phyloP scores from a whole-genome alignment of 2,888 invertebrate genomes.

The Morpho achilles region DNA sequence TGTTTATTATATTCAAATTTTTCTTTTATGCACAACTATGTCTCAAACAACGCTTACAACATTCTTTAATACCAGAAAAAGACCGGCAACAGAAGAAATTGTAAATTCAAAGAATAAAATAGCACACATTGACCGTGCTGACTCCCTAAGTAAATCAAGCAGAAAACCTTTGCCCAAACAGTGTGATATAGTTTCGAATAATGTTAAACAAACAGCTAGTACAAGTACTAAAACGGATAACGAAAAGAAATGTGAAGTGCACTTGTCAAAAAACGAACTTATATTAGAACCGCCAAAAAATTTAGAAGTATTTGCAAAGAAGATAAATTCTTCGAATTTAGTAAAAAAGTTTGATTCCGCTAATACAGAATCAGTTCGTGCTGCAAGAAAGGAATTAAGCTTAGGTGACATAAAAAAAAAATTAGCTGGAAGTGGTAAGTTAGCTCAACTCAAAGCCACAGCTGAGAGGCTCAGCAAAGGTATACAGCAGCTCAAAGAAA shows the following conservation, averaged over 20 bases:
- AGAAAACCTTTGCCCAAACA: slow-evolving; percentile 29
- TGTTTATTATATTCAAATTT: neutral
- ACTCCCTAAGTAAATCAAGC: slow-evolving; percentile 28
- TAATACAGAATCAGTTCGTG: slow-evolving; percentile 59
- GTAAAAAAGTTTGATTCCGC: slow-evolving; percentile 35
- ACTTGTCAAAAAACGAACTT: slow-evolving; percentile 12
- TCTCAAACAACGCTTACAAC: slow-evolving; percentile 87
- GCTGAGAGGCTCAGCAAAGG: slow-evolving; percentile 82
- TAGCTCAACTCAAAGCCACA: slow-evolving; percentile 84
- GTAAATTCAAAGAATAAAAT: slow-evolving; percentile 74
- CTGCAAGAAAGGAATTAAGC: slow-evolving; percentile 80
- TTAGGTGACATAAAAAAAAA: slow-evolving; percentile 84
- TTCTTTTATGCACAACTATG: slow-evolving; percentile 63
- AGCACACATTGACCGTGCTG: slow-evolving; percentile 48
- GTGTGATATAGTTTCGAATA: slow-evolving; percentile 16
- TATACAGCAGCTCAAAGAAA: slow-evolving; percentile 80
- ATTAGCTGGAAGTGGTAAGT: slow-evolving; percentile 82
- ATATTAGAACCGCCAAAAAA: slow-evolving; percentile 20
- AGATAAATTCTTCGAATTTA: slow-evolving; percentile 49
- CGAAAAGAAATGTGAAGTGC: slow-evolving; percentile 3
- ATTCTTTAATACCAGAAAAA: slow-evolving; percentile 88
- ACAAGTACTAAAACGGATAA: slow-evolving; percentile 19
- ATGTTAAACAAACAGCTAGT: slow-evolving; percentile 15
- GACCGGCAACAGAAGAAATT: slow-evolving; percentile 84
- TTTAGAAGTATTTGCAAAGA: slow-evolving; percentile 48